Conservation (phyloP, 2,113 vertebrate species). For the Puffinus mauretanicus region DNA sequence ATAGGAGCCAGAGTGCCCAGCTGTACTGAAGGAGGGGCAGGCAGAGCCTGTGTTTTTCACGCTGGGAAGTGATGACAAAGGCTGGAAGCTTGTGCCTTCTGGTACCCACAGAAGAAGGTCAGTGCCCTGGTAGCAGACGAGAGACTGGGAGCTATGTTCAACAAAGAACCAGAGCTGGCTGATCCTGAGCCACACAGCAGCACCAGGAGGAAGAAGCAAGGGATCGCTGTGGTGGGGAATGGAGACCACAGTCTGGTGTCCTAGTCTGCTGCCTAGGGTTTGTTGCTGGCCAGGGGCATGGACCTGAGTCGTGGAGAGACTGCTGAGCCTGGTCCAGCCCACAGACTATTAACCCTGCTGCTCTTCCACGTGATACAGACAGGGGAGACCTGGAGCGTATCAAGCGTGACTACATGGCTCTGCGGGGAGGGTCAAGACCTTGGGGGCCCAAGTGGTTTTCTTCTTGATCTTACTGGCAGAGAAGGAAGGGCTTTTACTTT, state of each 20-base stretch:
- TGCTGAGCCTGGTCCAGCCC: neutral
- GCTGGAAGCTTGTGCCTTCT: neutral
- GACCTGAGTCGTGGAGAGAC: neutral
- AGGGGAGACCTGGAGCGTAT: neutral
- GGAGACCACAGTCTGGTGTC: neutral
- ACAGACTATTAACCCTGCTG: neutral
- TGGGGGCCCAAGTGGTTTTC: neutral
- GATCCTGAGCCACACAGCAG: neutral
- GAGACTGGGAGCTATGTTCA: neutral
- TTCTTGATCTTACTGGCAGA: neutral
- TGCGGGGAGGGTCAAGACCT: neutral
- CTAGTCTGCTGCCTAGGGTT: neutral
- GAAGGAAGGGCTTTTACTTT: neutral
- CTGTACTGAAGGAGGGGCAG: neutral
- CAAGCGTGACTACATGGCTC: neutral
- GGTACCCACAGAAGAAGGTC: neutral
- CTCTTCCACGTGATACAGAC: neutral
- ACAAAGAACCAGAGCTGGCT: neutral
- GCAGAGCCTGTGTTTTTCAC: neutral
- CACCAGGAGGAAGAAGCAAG: neutral
- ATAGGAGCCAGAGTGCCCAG: neutral
- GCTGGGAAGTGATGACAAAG: neutral
- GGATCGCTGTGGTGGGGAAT: accelerated
- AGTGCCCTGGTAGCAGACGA: neutral
- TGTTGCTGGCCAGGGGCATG: neutral